Percentiles rank a stretch among this genome's conserved stretches.
These are phyloP conservation scores for Dryobotodes eremita DNA, from an alignment of 2,888 invertebrate genomes.

Conservation along the genomic window DNA sequence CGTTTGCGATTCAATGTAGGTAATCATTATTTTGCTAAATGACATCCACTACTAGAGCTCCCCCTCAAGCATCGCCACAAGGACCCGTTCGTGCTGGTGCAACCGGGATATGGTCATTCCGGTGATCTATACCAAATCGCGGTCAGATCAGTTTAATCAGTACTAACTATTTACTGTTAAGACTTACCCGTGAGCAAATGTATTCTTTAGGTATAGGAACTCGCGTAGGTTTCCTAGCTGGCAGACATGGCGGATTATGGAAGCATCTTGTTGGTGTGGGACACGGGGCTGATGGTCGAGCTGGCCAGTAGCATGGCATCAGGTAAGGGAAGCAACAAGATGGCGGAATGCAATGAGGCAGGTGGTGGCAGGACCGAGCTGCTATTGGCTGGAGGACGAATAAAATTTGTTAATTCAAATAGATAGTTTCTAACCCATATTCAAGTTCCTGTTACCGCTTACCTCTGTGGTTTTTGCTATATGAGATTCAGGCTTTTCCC, in stretches of 20 bases:
- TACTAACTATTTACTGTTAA: background rate
- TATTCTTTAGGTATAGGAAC: constrained; percentile 56
- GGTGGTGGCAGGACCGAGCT: constrained; percentile 81
- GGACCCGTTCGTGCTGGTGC: background rate
- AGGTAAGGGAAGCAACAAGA: constrained; percentile 84
- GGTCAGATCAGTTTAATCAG: background rate
- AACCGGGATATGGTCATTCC: background rate
- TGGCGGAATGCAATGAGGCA: constrained; percentile 82
- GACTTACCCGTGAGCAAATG: constrained; percentile 75
- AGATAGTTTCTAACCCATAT: background rate
- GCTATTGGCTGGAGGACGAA: constrained; percentile 75
- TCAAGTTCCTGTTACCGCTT: background rate
- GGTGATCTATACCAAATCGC: background rate
- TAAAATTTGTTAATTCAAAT: background rate
- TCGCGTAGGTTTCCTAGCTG: constrained; percentile 69
- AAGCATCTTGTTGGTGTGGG: constrained; percentile 81
- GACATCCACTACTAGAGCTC: background rate
- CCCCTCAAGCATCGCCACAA: background rate
- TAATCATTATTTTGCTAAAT: background rate
- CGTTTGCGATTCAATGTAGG: background rate
- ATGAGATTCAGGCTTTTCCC: background rate
- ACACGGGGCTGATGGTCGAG: constrained; percentile 83
- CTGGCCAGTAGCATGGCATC: constrained; percentile 87
- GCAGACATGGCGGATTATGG: constrained; percentile 84
- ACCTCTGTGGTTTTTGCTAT: background rate